These are phyloP conservation scores for Acrocephalus kingi DNA, from an alignment of 2,113 vertebrate genomes.

Conservation along the genomic window DNA sequence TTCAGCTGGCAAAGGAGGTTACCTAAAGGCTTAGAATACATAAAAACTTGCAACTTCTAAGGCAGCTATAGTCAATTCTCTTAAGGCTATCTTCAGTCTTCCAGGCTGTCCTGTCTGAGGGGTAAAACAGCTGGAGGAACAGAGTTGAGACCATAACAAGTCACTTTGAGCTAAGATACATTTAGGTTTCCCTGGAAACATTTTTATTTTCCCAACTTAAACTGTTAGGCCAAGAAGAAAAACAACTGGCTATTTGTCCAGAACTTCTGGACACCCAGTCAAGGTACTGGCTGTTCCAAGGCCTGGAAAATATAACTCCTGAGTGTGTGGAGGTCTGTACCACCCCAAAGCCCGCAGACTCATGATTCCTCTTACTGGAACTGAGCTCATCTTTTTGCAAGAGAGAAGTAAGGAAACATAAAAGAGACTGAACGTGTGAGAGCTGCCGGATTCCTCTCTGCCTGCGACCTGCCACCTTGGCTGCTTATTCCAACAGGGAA, in stretches of 20 bases:
- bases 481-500: not conserved
- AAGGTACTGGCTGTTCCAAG: not conserved
- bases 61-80: not conserved
- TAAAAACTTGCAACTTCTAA: not conserved
- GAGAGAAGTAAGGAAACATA: not conserved
- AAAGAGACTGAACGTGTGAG: accelerated
- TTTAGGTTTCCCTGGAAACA: not conserved
- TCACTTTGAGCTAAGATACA: not conserved
- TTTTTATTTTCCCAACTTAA: not conserved
- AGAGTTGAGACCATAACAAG: not conserved
- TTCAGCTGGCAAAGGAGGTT: not conserved
- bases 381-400: not conserved
- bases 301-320: not conserved
- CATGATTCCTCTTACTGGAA: not conserved
- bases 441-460: not conserved
- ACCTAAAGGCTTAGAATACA: not conserved
- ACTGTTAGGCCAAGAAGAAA: not conserved
- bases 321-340: not conserved
- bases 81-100: not conserved
- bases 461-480: not conserved
- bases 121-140: not conserved
- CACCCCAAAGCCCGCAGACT: not conserved
- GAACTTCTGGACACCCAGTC: not conserved
- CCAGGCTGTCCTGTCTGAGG: not conserved
- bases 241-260: not conserved